Conservation (phyloP, 2,113 vertebrate species). For the Pogonocichla stellata region DNA sequence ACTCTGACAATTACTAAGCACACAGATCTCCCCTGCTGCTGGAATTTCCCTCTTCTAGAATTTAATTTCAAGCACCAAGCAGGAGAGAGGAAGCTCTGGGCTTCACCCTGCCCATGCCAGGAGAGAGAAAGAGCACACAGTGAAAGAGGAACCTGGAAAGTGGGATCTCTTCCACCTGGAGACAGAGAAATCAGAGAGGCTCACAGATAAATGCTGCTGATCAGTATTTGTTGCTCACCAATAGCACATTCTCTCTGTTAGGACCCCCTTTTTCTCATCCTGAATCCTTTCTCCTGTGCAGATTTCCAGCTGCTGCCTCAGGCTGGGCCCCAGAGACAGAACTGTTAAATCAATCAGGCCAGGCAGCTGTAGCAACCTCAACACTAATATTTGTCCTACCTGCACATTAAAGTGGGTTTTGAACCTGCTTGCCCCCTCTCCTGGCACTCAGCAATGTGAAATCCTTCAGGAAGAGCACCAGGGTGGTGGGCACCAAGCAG, state of each 20-base stretch:
- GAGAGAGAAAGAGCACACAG: accelerated
- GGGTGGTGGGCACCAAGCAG: background rate
- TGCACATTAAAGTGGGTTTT: background rate
- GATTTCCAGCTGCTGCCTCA: background rate
- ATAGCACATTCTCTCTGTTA: background rate
- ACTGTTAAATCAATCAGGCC: background rate
- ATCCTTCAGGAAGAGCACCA: background rate
- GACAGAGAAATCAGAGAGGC: background rate
- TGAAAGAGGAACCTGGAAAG: background rate
- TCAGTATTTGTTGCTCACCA: background rate
- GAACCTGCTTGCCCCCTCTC: accelerated
- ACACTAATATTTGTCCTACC: background rate
- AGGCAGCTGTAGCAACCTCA: background rate
- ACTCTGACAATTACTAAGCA: background rate
- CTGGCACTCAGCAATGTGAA: background rate
- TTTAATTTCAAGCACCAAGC: background rate
- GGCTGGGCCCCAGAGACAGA: background rate
- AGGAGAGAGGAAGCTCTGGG: background rate
- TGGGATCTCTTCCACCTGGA: background rate
- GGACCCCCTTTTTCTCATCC: background rate
- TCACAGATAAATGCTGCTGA: background rate
- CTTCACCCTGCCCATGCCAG: background rate
- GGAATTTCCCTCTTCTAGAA: background rate
- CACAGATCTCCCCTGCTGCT: background rate
- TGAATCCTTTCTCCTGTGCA: background rate